phyloP scores from a whole-genome alignment of 2,113 vertebrate genomes.

The Clinocottus analis region DNA sequence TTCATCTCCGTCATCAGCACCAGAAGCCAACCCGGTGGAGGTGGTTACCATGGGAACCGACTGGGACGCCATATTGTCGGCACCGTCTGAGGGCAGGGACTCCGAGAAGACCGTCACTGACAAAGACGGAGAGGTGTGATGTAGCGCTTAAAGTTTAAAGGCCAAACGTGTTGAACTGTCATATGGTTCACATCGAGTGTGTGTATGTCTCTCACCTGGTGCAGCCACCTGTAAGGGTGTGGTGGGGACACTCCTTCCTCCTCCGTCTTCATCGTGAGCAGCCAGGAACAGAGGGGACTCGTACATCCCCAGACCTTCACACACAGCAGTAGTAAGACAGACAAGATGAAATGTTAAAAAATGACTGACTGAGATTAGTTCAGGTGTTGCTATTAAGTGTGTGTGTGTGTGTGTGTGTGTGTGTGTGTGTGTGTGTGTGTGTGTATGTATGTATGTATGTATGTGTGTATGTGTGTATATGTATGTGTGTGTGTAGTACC shows the following conservation, averaged over 20 bases:
- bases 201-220: slow-evolving; percentile 87
- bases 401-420: neutral
- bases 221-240: slow-evolving; percentile 96
- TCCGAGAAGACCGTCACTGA: slow-evolving; percentile 95
- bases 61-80: slow-evolving; percentile 94
- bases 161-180: no score
- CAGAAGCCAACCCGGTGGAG: slow-evolving; percentile 86
- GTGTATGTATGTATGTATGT: neutral
- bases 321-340: slow-evolving; percentile 7
- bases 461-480: neutral
- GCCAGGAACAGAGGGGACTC: slow-evolving; percentile 96
- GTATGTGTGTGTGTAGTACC: slow-evolving; percentile 75
- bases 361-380: neutral
- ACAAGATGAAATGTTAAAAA: neutral
- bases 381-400: neutral
- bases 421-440: neutral
- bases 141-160: neutral
- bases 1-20: slow-evolving; percentile 92
- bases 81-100: slow-evolving; percentile 87
- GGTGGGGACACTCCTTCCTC: slow-evolving; percentile 96
- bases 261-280: slow-evolving; percentile 95
- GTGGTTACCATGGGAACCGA: slow-evolving; percentile 98
- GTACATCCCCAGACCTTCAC: slow-evolving; percentile 95
- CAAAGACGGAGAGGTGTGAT: neutral
- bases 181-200: neutral